Base-by-base conservation (phyloP, 2,113 vertebrate species). In the Cacatua alba region DNA sequence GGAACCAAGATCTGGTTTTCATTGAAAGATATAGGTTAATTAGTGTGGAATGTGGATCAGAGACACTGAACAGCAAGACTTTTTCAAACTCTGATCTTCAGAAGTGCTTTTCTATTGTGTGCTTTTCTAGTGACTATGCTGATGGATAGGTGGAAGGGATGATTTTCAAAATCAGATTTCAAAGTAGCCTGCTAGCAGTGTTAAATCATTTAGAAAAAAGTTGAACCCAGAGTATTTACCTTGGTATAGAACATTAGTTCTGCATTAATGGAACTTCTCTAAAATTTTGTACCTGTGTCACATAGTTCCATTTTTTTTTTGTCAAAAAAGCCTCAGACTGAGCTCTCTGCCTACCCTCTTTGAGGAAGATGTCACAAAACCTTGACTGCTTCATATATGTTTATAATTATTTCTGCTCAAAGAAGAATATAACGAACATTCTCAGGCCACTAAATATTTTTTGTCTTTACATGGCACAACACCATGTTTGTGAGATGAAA, bases 1-100 rank as follows among this genome's bases (percentile, higher is more conserved):
- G 64, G 76, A 90, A 60, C 9, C 13, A 80, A 86, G 77, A 15
- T 77, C 55, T 81, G 49, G 7, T 94, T 95, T 90, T 75, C 86
- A 12, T 41, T 84, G 68, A 81, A 92, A 89, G 39, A 95, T 83
- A 51, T 55, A 94, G 90, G 76, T 88, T 96, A 95, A 96, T 96
- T 92, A 81, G 60, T 2, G 1, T 23, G 20, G 44, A 96, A 83
- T 86, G 51, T 94, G 65, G 82, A 77, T 88, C 88, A 92, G 28
- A 85, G 81, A 53, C 41, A 62, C 37, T 41, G 43, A 49, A 43
- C 13, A 51, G 60, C 15, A 86, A 71, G 43, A 49, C 23, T 10
- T 64, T 95, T 92, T 77, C 43, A 86, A 39, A 85, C 18, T 52
- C 28, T 79, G 37, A 57, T 84, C 37, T 92, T 80, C 51, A 60